Evolutionary conservation across 2,797 vertebrate genomes (phyloP).

Genomic region (Chelidonichthys spinosus): DNA sequence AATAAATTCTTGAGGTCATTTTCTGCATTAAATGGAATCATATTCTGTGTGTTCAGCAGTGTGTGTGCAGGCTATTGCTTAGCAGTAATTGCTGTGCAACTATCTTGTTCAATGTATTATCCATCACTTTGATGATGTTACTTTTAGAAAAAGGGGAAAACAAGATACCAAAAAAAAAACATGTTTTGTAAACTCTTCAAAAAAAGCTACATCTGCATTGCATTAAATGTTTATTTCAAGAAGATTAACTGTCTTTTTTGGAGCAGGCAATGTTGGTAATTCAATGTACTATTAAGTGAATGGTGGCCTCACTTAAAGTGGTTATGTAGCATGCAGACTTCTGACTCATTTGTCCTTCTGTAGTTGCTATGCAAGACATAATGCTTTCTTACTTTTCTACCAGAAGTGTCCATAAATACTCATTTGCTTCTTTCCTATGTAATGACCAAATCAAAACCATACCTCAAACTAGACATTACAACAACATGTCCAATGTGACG

Average conservation of each 20-base stretch:
- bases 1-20: conserved; percentile 88
- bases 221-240: conserved; percentile 54
- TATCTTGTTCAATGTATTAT: conserved; percentile 81
- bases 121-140: conserved; percentile 85
- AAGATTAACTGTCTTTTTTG: conserved; percentile 60
- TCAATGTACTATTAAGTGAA: conserved; percentile 55
- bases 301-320: conserved; percentile 22
- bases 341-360: conserved; percentile 32
- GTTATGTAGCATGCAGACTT: conserved; percentile 8
- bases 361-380: conserved; percentile 42
- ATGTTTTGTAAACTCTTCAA: conserved; percentile 57
- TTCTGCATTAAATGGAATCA: conserved; percentile 84
- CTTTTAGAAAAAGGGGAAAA: conserved; percentile 75
- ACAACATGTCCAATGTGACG: background rate
- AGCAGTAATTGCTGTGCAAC: conserved; percentile 84
- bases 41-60: conserved; percentile 86
- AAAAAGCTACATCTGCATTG: conserved; percentile 67
- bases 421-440: conserved; percentile 1
- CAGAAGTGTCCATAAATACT: conserved; percentile 21
- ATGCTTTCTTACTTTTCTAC: conserved; percentile 49
- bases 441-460: background rate
- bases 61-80: conserved; percentile 71
- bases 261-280: conserved; percentile 59
- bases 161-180: conserved; percentile 68
- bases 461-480: conserved; percentile 4